These are phyloP conservation scores for Anarhynchus alexandrinus DNA, from an alignment of 2,113 vertebrate species.

Conservation along the genomic window DNA sequence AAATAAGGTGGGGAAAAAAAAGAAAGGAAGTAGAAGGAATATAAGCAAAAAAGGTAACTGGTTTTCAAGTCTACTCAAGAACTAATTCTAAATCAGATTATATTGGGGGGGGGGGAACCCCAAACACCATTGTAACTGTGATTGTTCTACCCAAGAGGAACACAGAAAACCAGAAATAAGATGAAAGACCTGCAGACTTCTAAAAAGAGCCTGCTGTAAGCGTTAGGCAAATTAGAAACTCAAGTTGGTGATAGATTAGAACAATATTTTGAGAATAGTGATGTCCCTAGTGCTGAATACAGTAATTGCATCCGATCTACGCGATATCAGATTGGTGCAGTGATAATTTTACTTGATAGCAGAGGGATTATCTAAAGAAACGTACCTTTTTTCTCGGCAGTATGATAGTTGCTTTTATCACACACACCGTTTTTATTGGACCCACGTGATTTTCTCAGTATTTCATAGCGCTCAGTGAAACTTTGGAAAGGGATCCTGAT, in stretches of 20 bases:
- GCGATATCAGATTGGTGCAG: accelerated
- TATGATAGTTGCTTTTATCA: not conserved
- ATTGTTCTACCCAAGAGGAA: not conserved
- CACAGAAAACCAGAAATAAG: not conserved
- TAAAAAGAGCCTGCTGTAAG: not conserved
- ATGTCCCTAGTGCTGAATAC: not conserved
- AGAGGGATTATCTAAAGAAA: not conserved
- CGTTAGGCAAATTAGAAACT: not conserved
- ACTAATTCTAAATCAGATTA: not conserved
- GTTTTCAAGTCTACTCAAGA: not conserved
- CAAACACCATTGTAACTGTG: not conserved
- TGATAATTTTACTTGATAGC: not conserved
- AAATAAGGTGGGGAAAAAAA: not conserved
- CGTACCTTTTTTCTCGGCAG: not conserved
- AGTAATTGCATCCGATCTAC: not conserved
- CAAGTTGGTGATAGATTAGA: not conserved
- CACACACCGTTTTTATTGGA: not conserved
- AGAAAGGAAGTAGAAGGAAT: slow-evolving; percentile 16
- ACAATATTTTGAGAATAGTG: not conserved
- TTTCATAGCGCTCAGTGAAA: slow-evolving; percentile 83
- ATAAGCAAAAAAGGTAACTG: slow-evolving; percentile 32
- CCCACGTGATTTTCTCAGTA: slow-evolving; percentile 66
- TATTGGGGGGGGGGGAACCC: not conserved
- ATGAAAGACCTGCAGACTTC: not conserved
- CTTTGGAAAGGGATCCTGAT: slow-evolving; percentile 83